These are phyloP conservation scores for Adrianichthys oophorus DNA, from an alignment of 2,797 vertebrate genomes.

Conservation along the genomic window DNA sequence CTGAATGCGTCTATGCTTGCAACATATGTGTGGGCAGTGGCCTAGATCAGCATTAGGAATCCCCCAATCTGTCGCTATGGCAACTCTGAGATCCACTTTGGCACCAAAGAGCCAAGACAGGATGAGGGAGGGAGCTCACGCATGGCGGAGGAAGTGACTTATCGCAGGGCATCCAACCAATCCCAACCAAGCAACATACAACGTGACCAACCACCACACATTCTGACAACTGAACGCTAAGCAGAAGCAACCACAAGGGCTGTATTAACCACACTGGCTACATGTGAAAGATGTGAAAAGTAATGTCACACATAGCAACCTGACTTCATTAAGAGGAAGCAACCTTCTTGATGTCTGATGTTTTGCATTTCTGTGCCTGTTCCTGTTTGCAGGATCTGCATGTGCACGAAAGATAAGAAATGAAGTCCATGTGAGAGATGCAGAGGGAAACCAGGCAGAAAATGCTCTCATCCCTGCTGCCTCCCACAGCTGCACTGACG, in stretches of 20 bases:
- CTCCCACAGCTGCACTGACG: constrained; percentile 28
- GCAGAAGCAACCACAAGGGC: constrained; percentile 7
- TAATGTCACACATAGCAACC: not conserved
- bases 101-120: constrained; percentile 17
- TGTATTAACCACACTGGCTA: not conserved
- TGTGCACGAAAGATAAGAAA: constrained; percentile 59
- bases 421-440: constrained; percentile 17
- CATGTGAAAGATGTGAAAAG: not conserved
- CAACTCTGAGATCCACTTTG: constrained; percentile 53
- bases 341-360: not conserved
- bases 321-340: constrained; percentile 7
- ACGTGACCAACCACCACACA: not conserved
- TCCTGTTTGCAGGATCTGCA: constrained; percentile 31
- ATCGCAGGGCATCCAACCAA: constrained; percentile 10
- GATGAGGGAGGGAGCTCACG: constrained; percentile 16
- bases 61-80: constrained; percentile 67
- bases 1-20: constrained; percentile 7
- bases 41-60: constrained; percentile 54
- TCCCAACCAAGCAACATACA: not conserved
- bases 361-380: constrained; percentile 18
- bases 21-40: constrained; percentile 16
- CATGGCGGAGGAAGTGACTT: constrained; percentile 40
- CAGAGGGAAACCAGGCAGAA: no score
- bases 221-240: not conserved
- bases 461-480: no score